Conservation (phyloP, 2,888 invertebrate genomes). For the Conomelus anceps region DNA sequence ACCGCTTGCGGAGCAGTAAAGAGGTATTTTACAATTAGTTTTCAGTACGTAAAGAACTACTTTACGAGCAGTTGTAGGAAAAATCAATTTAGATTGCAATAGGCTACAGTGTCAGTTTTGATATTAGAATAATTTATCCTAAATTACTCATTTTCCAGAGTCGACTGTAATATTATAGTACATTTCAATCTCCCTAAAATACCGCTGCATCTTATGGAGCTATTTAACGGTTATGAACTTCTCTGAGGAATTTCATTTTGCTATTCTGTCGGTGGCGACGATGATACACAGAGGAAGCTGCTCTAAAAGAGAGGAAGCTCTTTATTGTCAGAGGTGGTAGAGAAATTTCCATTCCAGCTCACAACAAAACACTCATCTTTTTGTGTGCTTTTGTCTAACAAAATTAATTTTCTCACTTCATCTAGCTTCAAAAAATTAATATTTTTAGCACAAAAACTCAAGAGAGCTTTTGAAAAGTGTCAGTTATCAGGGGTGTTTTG, state of each 20-base stretch:
- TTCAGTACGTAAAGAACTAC: no score
- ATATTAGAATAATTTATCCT: no score
- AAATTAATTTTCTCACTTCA: background rate
- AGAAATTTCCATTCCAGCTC: background rate
- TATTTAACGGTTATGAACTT: no score
- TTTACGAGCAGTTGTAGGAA: no score
- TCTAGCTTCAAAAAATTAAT: background rate
- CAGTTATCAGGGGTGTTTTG: background rate
- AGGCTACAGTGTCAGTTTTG: no score
- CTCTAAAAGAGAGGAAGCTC: background rate
- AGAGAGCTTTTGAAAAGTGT: background rate
- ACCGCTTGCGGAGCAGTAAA: no score
- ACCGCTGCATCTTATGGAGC: background rate
- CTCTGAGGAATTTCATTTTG: background rate
- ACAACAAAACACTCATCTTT: background rate
- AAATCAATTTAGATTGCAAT: no score
- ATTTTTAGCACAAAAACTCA: background rate
- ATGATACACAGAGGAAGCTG: background rate
- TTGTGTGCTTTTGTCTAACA: background rate
- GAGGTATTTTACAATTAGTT: no score
- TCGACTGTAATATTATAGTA: background rate
- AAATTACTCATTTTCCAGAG: background rate
- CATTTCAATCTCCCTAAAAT: background rate
- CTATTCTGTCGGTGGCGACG: background rate
- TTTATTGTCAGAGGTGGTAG: background rate